Evolutionary conservation across 2,113 vertebrate genomes (phyloP).

Genomic region (Actinemys pallida): DNA sequence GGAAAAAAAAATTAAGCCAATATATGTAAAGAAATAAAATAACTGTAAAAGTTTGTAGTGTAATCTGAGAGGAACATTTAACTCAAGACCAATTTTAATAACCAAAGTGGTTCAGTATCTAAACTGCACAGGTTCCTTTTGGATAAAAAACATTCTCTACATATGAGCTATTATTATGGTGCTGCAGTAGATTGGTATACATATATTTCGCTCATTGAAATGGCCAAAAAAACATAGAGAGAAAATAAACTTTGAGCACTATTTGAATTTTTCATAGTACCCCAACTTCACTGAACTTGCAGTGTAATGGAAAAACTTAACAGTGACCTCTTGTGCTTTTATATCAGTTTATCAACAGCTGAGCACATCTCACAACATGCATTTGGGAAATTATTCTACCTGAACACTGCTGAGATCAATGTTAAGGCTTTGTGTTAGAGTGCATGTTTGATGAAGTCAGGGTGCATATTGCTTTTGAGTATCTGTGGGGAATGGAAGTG

Average conservation of each 20-base stretch:
- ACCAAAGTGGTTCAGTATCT: not conserved
- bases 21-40: not conserved
- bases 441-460: not conserved
- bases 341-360: not conserved
- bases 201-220: not conserved
- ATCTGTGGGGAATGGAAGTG: not conserved
- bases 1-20: conserved; percentile 8
- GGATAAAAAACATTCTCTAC: not conserved
- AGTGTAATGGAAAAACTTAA: not conserved
- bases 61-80: not conserved
- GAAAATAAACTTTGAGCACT: not conserved
- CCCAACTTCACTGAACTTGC: not conserved
- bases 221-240: not conserved
- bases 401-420: not conserved
- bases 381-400: not conserved
- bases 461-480: not conserved
- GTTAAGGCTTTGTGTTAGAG: not conserved
- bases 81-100: not conserved
- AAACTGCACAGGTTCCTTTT: not conserved
- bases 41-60: not conserved
- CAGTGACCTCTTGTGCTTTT: not conserved
- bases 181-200: not conserved
- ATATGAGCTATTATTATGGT: not conserved
- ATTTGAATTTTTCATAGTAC: not conserved
- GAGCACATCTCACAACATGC: not conserved